Percentiles rank a stretch among this genome's conserved stretches.
Conservation (phyloP, 2,797 vertebrate species). For the Coranthus polyacanthus region DNA sequence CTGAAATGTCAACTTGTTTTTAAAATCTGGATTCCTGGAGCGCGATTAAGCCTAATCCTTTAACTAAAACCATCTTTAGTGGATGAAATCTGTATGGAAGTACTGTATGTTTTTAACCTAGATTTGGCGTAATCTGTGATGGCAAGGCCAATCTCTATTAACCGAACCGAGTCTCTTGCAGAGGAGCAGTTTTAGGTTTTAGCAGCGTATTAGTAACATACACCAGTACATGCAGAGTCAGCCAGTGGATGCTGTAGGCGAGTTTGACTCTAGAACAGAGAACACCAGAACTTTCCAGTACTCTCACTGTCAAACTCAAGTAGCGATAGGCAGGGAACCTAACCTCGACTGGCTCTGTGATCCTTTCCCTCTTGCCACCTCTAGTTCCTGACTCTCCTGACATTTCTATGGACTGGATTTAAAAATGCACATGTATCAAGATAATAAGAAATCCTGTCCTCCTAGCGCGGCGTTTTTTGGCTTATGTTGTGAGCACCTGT, state of each 20-base stretch:
- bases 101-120: slow-evolving; percentile 72
- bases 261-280: slow-evolving; percentile 50
- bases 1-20: slow-evolving; percentile 65
- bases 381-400: slow-evolving; percentile 53
- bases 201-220: slow-evolving; percentile 41
- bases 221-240: slow-evolving; percentile 43
- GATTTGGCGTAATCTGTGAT: slow-evolving; percentile 71
- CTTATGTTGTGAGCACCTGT: slow-evolving; percentile 64
- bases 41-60: slow-evolving; percentile 72
- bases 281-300: slow-evolving; percentile 66
- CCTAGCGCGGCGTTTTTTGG: slow-evolving; percentile 46
- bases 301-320: slow-evolving; percentile 56
- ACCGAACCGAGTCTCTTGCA: slow-evolving; percentile 66
- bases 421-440: slow-evolving; percentile 52
- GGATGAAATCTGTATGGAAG: slow-evolving; percentile 72
- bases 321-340: slow-evolving; percentile 44
- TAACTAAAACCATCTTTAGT: slow-evolving; percentile 74
- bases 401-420: slow-evolving; percentile 57
- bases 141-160: slow-evolving; percentile 68
- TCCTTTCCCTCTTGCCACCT: slow-evolving; percentile 57
- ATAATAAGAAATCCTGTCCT: slow-evolving; percentile 52
- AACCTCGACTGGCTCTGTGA: slow-evolving; percentile 53
- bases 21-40: slow-evolving; percentile 73
- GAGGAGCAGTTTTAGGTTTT: slow-evolving; percentile 49
- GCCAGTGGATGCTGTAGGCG: slow-evolving; percentile 23